phyloP scores from a whole-genome alignment of 2,797 vertebrate genomes.

The Enteromius mattozi region DNA sequence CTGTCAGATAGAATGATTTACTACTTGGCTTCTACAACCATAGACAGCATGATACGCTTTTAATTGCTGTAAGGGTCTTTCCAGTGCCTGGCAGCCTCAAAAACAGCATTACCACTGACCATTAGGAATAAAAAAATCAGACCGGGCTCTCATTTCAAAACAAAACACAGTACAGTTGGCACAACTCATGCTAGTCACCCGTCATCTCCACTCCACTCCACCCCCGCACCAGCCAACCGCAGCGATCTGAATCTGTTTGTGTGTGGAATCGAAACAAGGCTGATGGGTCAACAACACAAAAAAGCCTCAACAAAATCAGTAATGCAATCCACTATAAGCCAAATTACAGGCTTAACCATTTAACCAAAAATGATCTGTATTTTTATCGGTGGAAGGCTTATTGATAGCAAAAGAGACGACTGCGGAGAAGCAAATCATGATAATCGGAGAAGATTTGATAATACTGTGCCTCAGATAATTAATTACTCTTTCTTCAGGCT shows the following conservation, averaged over 20 bases:
- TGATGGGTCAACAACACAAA: conserved; percentile 17
- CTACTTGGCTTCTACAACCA: background rate
- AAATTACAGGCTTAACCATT: background rate
- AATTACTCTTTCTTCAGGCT: conserved; percentile 10
- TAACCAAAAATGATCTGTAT: background rate
- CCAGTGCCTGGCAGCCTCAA: background rate
- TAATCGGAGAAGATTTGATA: background rate
- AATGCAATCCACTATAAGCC: background rate
- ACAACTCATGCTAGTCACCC: background rate
- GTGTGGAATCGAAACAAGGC: background rate
- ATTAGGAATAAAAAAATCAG: background rate
- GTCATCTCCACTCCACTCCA: background rate
- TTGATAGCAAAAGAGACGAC: background rate
- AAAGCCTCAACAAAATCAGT: background rate
- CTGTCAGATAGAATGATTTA: background rate
- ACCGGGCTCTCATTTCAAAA: background rate
- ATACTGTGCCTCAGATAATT: background rate
- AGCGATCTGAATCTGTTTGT: background rate
- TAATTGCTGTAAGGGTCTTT: background rate
- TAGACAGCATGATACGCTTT: background rate
- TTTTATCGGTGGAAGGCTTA: background rate
- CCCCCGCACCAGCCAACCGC: background rate
- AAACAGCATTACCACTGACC: background rate
- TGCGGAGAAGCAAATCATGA: background rate
- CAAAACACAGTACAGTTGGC: conserved; percentile 4